Conservation (phyloP, 1,140 invertebrate genomes). For the Bilobella aurantiaca region DNA sequence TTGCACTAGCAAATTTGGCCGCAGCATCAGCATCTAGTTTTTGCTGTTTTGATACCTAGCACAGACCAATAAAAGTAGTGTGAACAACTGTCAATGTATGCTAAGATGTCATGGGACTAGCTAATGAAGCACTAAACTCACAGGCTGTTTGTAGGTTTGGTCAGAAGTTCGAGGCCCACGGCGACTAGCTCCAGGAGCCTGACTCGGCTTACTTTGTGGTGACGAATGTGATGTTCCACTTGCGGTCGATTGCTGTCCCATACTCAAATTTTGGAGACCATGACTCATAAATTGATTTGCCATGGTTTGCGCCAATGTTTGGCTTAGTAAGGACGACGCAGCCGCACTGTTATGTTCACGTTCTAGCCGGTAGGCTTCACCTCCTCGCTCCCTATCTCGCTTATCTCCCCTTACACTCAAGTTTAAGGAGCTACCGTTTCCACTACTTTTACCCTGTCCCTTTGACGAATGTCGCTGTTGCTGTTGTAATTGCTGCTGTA, state of each 20-base stretch:
- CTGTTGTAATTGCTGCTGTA: slow-evolving; percentile 22
- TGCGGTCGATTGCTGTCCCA: not conserved
- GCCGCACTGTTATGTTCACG: not conserved
- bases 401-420: slow-evolving; percentile 19
- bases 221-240: not conserved
- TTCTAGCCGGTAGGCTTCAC: slow-evolving; percentile 2
- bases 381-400: slow-evolving; percentile 12
- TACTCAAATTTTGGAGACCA: slow-evolving; percentile 5
- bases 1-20: slow-evolving; percentile 33
- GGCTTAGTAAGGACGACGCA: slow-evolving; percentile 2
- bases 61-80: not conserved
- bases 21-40: slow-evolving; percentile 40
- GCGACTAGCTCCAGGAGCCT: not conserved
- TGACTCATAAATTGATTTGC: slow-evolving; percentile 12
- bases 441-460: slow-evolving; percentile 1
- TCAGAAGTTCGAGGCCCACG: not conserved
- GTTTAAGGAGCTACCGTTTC: slow-evolving; percentile 22
- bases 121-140: too few relatives aligned
- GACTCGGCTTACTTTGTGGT: not conserved
- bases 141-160: not conserved
- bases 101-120: too few relatives aligned
- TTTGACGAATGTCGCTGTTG: slow-evolving; percentile 13
- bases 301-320: slow-evolving; percentile 6
- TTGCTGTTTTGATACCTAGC: slow-evolving; percentile 34
- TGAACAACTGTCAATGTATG: too few relatives aligned